phyloP scores from a whole-genome alignment of 2,888 invertebrate genomes.

The Notocelia uddmanniana region DNA sequence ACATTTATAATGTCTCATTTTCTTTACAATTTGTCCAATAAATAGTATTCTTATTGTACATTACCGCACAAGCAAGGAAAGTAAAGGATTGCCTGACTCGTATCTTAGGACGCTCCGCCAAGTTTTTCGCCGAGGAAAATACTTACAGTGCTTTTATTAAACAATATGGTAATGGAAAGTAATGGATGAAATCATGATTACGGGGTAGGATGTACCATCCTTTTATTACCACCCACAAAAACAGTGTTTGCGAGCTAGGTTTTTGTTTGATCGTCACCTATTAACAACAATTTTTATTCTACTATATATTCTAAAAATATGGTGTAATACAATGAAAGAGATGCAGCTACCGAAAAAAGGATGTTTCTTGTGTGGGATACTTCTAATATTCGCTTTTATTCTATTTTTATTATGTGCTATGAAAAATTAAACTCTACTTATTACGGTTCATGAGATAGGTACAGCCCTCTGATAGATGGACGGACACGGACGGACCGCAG shows the following conservation, averaged over 20 bases:
- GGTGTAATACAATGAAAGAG: no score
- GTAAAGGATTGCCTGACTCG: conserved; percentile 19
- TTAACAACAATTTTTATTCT: no score
- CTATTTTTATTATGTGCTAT: background rate
- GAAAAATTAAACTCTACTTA: no score
- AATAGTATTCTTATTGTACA: conserved; percentile 14
- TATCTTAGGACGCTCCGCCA: conserved; percentile 4
- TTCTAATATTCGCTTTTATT: no score
- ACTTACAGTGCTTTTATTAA: conserved; percentile 2
- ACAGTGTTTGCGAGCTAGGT: background rate
- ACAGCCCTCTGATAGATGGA: no score
- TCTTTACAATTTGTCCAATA: conserved; percentile 11
- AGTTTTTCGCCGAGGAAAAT: conserved; percentile 12
- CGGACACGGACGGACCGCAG: no score
- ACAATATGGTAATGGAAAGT: conserved; percentile 6
- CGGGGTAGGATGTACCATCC: background rate
- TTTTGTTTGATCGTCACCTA: background rate
- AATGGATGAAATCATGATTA: background rate
- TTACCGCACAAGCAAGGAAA: conserved; percentile 13
- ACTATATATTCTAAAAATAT: no score
- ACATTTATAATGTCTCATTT: conserved; percentile 17
- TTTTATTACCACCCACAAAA: background rate
- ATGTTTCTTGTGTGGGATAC: no score
- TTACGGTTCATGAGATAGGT: no score
- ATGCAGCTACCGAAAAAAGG: no score